phyloP scores from a whole-genome alignment of 2,797 vertebrate species.

The Dryobates pubescens region DNA sequence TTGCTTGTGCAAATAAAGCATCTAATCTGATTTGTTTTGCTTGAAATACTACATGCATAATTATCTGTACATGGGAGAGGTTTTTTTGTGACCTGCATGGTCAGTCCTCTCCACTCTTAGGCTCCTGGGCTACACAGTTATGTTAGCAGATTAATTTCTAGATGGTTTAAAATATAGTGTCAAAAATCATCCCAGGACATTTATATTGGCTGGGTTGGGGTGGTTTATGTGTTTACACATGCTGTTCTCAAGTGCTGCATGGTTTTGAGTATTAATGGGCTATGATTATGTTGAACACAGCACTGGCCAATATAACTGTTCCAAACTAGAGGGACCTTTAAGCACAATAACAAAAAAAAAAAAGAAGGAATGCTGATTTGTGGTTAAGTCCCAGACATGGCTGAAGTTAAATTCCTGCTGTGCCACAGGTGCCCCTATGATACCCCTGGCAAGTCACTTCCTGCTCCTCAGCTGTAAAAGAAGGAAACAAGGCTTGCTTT shows the following conservation, averaged over 20 bases:
- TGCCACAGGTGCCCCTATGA: slow-evolving; percentile 13
- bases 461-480: background rate
- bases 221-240: slow-evolving; percentile 52
- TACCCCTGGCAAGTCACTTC: background rate
- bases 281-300: background rate
- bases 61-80: background rate
- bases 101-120: background rate
- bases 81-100: background rate
- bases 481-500: background rate
- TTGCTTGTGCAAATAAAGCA: background rate
- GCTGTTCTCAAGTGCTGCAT: slow-evolving; percentile 43
- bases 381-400: background rate
- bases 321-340: slow-evolving; percentile 15
- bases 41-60: background rate
- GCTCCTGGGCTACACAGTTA: background rate
- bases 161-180: slow-evolving; percentile 31
- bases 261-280: slow-evolving; percentile 45
- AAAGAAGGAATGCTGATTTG: slow-evolving; percentile 31
- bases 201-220: slow-evolving; percentile 40
- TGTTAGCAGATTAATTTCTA: slow-evolving; percentile 23
- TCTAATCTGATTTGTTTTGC: background rate
- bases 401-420: background rate
- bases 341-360: slow-evolving; percentile 10
- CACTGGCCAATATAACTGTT: slow-evolving; percentile 27
- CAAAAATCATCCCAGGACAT: slow-evolving; percentile 29